Conservation (phyloP, 2,888 invertebrate genomes). For the Xanthia icteritia region DNA sequence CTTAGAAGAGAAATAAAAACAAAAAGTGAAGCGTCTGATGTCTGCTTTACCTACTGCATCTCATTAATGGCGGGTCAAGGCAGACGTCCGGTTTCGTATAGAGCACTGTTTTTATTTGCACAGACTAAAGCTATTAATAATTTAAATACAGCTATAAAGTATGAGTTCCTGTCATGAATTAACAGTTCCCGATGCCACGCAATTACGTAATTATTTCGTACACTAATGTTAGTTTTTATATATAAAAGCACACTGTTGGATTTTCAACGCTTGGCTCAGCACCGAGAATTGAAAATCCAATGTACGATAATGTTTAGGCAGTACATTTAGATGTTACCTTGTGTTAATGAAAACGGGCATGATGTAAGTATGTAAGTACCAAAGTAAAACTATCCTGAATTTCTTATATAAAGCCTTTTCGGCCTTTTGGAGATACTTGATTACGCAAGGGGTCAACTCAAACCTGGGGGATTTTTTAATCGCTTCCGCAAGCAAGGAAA, state of each 20-base stretch:
- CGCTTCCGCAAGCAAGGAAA: background rate
- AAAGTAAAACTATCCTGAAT: too few relatives aligned
- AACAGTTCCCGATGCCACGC: background rate
- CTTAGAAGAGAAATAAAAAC: too few relatives aligned
- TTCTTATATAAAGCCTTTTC: too few relatives aligned
- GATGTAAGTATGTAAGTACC: too few relatives aligned
- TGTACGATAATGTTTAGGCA: too few relatives aligned
- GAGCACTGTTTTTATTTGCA: slow-evolving; percentile 23
- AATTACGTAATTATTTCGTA: background rate
- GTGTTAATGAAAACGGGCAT: too few relatives aligned
- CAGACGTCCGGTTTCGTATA: background rate
- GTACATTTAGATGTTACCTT: too few relatives aligned
- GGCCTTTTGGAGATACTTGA: too few relatives aligned
- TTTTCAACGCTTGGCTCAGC: background rate
- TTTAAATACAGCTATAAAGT: background rate
- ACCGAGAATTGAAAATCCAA: too few relatives aligned
- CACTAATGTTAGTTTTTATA: background rate
- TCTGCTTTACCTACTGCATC: background rate
- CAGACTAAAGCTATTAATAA: slow-evolving; percentile 5
- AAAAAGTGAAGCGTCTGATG: background rate
- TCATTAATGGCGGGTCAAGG: slow-evolving; percentile 42
- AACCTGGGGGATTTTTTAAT: background rate
- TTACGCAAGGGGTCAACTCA: background rate
- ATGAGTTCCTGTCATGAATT: background rate
- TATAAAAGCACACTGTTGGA: background rate